Evolutionary conservation across 2,113 vertebrate genomes (phyloP).

Genomic region (Sinosuthora webbiana): DNA sequence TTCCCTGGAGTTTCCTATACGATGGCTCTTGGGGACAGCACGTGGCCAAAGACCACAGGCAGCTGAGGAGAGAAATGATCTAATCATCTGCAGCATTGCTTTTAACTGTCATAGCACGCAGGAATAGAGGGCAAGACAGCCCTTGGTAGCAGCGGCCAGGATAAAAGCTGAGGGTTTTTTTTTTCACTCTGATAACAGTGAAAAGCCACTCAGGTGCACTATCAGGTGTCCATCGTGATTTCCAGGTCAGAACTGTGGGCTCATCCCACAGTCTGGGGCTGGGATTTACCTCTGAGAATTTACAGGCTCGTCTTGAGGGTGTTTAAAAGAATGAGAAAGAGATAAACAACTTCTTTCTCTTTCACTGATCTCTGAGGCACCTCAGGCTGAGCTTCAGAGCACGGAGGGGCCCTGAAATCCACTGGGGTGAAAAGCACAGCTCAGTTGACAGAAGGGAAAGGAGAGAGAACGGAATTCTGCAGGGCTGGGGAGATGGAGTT

Average conservation of each 20-base stretch:
- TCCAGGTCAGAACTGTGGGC: fast-evolving
- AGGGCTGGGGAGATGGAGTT: not conserved
- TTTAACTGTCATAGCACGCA: not conserved
- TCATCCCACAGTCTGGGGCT: not conserved
- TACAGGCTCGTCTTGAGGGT: not conserved
- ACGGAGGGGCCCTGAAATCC: not conserved
- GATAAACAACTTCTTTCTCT: not conserved
- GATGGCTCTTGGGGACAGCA: not conserved
- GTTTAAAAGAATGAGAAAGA: not conserved
- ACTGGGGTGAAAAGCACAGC: not conserved
- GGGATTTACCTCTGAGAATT: not conserved
- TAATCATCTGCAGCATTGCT: not conserved
- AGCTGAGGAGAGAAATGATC: not conserved
- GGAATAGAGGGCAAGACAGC: not conserved
- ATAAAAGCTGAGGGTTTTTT: not conserved
- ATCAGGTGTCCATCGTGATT: fast-evolving
- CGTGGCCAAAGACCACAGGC: not conserved
- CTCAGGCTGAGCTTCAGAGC: not conserved
- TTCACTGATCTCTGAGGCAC: not conserved
- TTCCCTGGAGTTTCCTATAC: slow-evolving; percentile 15
- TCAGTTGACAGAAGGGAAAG: not conserved
- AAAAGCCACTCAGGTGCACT: not conserved
- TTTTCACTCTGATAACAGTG: not conserved
- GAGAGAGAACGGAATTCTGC: not conserved
- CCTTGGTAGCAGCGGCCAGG: not conserved